phyloP scores from a whole-genome alignment of 2,797 vertebrate species.

The Halcyon chelicuti region DNA sequence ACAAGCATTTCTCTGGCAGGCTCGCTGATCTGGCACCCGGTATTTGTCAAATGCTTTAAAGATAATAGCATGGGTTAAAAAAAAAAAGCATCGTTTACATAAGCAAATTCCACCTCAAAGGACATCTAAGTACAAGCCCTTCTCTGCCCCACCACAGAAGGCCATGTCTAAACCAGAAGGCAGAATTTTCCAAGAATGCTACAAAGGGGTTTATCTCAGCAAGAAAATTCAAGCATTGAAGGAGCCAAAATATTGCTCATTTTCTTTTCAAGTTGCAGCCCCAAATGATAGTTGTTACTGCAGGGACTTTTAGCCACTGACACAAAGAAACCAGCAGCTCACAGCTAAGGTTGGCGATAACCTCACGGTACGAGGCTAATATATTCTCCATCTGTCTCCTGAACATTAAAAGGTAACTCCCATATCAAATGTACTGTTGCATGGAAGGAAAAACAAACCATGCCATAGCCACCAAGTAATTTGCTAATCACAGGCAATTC shows the following conservation, averaged over 20 bases:
- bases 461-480: neutral
- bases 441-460: neutral
- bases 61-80: slow-evolving; percentile 9
- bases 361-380: neutral
- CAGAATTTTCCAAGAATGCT: neutral
- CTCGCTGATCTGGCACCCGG: neutral
- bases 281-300: slow-evolving; percentile 18
- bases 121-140: neutral
- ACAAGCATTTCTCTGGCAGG: neutral
- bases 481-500: slow-evolving; percentile 19
- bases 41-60: slow-evolving; percentile 2
- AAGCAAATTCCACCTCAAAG: slow-evolving; percentile 36
- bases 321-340: neutral
- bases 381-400: neutral
- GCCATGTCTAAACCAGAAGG: neutral
- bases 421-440: neutral
- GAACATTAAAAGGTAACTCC: neutral
- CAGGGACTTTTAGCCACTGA: neutral
- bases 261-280: slow-evolving; percentile 11
- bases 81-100: neutral
- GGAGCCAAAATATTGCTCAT: slow-evolving; percentile 27
- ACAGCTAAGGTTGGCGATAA: neutral
- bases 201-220: slow-evolving; percentile 27
- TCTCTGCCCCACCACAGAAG: neutral
- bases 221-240: neutral